phyloP scores from a whole-genome alignment of 2,797 vertebrate genomes.

The Sebastes hopkinsi region DNA sequence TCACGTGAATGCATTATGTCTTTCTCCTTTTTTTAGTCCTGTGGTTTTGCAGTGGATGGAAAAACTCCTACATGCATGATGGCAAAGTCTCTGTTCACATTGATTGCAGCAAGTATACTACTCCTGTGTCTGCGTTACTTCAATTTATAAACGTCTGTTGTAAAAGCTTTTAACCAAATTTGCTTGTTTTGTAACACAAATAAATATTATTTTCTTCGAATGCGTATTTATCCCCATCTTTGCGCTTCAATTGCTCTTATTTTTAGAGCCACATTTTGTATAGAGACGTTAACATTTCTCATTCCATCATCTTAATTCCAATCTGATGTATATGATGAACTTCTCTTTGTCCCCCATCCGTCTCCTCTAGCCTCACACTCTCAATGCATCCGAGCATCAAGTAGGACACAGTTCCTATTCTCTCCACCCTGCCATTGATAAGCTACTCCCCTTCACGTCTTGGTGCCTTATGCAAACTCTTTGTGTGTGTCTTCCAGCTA shows the following conservation, averaged over 20 bases:
- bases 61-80: conserved; percentile 37
- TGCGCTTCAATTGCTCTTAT: conserved; percentile 37
- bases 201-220: conserved; percentile 52
- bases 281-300: neutral
- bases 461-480: conserved; percentile 89
- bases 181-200: conserved; percentile 56
- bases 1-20: neutral
- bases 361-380: neutral
- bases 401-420: neutral
- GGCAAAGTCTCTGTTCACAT: conserved; percentile 1
- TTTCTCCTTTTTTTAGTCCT: neutral
- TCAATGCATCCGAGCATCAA: neutral
- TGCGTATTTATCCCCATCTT: neutral
- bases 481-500: conserved; percentile 82
- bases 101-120: conserved; percentile 10
- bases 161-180: conserved; percentile 74
- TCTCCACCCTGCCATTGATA: conserved; percentile 69
- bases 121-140: conserved; percentile 25
- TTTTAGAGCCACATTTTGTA: conserved; percentile 47
- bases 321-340: neutral
- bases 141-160: conserved; percentile 27
- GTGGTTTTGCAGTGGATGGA: conserved; percentile 12
- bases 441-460: conserved; percentile 84
- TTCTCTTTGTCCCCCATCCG: neutral
- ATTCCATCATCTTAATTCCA: conserved; percentile 7